Evolutionary conservation across 2,113 vertebrate species (phyloP).

Genomic region (Arvicanthis niloticus): DNA sequence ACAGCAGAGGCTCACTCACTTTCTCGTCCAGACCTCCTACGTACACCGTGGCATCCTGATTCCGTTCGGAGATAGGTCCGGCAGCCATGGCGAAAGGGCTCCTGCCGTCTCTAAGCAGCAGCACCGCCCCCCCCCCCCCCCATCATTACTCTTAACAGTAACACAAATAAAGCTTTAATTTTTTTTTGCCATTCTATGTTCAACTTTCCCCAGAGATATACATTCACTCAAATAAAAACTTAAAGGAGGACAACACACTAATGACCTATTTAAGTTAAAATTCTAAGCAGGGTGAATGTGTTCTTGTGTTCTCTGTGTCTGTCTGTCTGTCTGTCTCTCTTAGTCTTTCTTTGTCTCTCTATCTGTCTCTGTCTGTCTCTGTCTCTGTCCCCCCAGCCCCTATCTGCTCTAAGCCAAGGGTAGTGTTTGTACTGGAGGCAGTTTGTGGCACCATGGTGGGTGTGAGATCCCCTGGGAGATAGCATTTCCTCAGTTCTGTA

Average conservation of each 20-base stretch:
- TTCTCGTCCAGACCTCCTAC: constrained; percentile 98
- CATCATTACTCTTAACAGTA: background rate
- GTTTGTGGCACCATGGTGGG: background rate
- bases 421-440: background rate
- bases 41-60: constrained; percentile 97
- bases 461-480: background rate
- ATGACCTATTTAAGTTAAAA: background rate
- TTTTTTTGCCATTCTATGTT: background rate
- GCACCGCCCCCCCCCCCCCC: constrained; percentile 45
- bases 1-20: constrained; percentile 96
- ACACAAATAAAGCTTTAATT: background rate
- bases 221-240: background rate
- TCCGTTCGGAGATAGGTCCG: constrained; percentile 94
- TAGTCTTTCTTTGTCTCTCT: too few species aligned
- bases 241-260: background rate
- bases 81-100: constrained; percentile 92
- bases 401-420: background rate
- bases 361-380: background rate
- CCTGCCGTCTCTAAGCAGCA: constrained; percentile 59
- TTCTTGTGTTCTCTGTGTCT: background rate
- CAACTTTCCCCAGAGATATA: background rate
- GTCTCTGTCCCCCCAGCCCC: background rate
- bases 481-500: background rate
- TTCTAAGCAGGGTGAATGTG: background rate
- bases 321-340: background rate